Evolutionary conservation across 2,888 invertebrate species (phyloP), one percentile per base, ranked within the genome.

Genomic region (Pristionchus mayeri): DNA sequence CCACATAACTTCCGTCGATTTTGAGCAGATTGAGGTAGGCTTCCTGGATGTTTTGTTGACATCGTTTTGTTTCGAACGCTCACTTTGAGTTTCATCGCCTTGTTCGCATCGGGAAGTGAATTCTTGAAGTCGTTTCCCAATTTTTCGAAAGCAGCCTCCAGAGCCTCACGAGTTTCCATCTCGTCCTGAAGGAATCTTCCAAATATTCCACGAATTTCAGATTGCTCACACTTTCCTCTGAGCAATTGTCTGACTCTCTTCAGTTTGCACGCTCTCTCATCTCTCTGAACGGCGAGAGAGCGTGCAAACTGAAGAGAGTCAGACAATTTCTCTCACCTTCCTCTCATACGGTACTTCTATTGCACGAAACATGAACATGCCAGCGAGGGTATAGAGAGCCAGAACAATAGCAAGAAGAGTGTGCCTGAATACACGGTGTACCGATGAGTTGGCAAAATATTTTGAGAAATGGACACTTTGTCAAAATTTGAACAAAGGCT

Each of bases 311-410:
- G 50, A 30, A 3, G 9, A 30, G 7, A 63, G 27, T 27, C 16
- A 11, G 30, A n/a, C n/a, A n/a, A n/a, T n/a, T n/a, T n/a, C n/a
- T 2, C 67, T 11, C 11, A 75, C 75, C 75, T 75, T 21, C 7
- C 75, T 24, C 24, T 75, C 75, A 44, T 48, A 48, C n/a, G 75
- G 48, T 18, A 24, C 48, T 27, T 75, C 75, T 11, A 75, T 75
- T 4, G 44, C 18, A 48, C 13, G 13, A 18, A 75, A 75, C 2
- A 75, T 40, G 1, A 75, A 2, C 75, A 75, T 75, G 24, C 75
- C 67, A 9, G 3, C 67, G 6, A 67, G 34, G 34, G 27, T 21
- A 37, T 67, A 67, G 21, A 27, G 11, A 1, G 27, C 27, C 2
- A 67, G 37, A n/a, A 67, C 37, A 2, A 67, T 18, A 2, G 37